phyloP scores from a whole-genome alignment of 2,888 invertebrate species.

The Drosophila flavopinicola region DNA sequence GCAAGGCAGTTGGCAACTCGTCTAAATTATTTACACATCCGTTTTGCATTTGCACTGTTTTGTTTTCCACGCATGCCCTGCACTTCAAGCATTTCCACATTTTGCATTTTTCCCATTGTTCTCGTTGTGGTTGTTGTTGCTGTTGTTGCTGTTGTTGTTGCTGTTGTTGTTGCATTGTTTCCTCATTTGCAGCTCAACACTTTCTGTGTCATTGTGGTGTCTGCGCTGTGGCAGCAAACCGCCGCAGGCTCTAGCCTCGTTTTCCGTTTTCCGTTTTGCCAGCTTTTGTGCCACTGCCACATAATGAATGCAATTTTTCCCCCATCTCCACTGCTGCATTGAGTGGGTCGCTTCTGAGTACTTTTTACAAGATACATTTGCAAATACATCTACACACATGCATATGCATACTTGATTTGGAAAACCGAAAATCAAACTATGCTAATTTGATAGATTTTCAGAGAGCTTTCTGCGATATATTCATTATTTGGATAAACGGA shows the following conservation, averaged over 20 bases:
- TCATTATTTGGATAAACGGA: background rate
- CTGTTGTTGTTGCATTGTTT: conserved; percentile 61
- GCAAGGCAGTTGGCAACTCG: conserved; percentile 61
- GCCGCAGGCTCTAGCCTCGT: conserved; percentile 68
- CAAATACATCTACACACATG: background rate
- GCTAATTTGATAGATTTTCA: conserved; percentile 22
- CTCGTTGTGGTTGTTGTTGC: conserved; percentile 9
- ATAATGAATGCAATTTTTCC: conserved; percentile 83
- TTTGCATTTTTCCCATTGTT: conserved; percentile 46
- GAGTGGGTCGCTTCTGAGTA: conserved; percentile 46
- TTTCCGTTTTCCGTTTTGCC: conserved; percentile 48
- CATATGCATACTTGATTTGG: conserved; percentile 1
- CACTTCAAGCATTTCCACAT: conserved; percentile 61
- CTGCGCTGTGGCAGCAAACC: conserved; percentile 56
- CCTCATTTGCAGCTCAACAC: conserved; percentile 77
- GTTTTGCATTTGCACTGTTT: conserved; percentile 74
- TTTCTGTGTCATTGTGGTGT: conserved; percentile 76
- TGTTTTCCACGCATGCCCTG: conserved; percentile 63
- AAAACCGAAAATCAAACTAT: conserved; percentile 25
- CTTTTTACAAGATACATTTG: conserved; percentile 10
- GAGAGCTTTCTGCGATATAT: background rate
- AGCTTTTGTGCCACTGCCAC: conserved; percentile 63
- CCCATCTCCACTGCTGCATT: conserved; percentile 27
- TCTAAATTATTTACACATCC: conserved; percentile 80
- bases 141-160: conserved; percentile 38